Percentiles rank a stretch among this genome's conserved stretches.
Evolutionary conservation across 1,140 invertebrate species (phyloP).

Genomic region (Adoxophyes honmai): DNA sequence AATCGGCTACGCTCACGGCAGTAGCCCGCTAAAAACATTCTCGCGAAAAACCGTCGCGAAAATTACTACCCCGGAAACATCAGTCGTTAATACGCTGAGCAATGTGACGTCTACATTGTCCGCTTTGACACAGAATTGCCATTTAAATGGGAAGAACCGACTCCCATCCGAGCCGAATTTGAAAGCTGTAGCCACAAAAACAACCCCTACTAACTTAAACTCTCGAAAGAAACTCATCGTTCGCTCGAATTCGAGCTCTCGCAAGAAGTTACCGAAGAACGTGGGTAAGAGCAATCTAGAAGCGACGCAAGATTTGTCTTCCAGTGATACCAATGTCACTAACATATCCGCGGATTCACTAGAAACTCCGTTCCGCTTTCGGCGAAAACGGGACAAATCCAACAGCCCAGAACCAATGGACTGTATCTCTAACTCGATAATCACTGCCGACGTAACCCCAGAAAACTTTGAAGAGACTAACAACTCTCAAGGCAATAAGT

Average conservation of each 20-base stretch:
- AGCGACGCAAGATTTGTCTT: constrained; percentile 62
- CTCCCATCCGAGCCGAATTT: constrained; percentile 62
- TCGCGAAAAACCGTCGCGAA: constrained; percentile 53
- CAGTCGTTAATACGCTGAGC: constrained; percentile 40
- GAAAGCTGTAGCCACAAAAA: constrained; percentile 49
- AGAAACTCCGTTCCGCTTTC: constrained; percentile 67
- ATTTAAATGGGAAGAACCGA: constrained; percentile 64
- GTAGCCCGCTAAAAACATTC: constrained; percentile 60
- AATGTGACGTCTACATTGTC: constrained; percentile 68
- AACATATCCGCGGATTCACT: constrained; percentile 71
- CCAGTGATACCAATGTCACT: constrained; percentile 70
- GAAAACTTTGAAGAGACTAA: constrained; percentile 65
- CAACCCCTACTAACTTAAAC: constrained; percentile 35
- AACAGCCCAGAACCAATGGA: constrained; percentile 72
- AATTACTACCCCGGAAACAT: constrained; percentile 40
- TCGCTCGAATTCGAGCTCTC: constrained; percentile 57
- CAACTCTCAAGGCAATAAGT: constrained; percentile 71
- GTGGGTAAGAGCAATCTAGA: constrained; percentile 51
- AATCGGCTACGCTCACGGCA: constrained; percentile 48
- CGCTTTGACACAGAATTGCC: constrained; percentile 67
- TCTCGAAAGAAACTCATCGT: constrained; percentile 64
- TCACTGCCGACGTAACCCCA: constrained; percentile 59
- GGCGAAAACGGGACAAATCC: constrained; percentile 66
- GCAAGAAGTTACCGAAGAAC: constrained; percentile 66
- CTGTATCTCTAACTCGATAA: constrained; percentile 55